Evolutionary conservation across 2,113 vertebrate genomes (phyloP), one percentile per base, ranked within the genome.

Genomic region (Calidris pygmaea): DNA sequence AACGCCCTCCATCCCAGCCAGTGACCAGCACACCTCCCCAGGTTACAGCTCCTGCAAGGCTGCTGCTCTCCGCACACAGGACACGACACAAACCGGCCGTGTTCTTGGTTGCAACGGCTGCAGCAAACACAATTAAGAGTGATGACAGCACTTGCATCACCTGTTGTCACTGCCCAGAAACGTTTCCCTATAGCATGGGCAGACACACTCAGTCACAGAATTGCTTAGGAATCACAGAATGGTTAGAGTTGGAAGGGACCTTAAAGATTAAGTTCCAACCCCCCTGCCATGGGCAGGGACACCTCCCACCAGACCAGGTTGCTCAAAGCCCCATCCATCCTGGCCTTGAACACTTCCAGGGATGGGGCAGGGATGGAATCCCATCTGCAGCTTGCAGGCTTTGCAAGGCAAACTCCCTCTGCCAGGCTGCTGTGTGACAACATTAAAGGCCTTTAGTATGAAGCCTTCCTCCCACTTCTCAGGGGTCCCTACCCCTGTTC

Each of bases 391-490:
- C 19, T 48, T 47, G 17, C 17, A 15, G 0, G 4, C 72, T 74
- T 47, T 26, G 50, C 37, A 37, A 70, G 27, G 37, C 71, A 85
- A 89, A 55, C 27, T 47, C 47, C 30, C 39, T 55, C 72, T 82
- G 60, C 66, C 45, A 60, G 62, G n/a, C 48, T 81, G 85, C 84
- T 60, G 30, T 18, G 32, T 7, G n/a, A 47, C 13, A 15, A 35
- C 29, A 39, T 56, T 21, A 67, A 85, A 70, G 18, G 35, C n/a
- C 53, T 75, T 27, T 2, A 27, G 4, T 4, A 30, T 0, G 0
- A 82, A 83, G 27, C 24, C 62, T 73, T 92, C 53, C 34, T 91
- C 43, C 30, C 19, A 34, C 8, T 8, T 48, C 48, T 85, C 14
- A 5, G 30, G 35, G 18, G 18, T 76, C 52, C 81, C 71, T 87